phyloP scores from a whole-genome alignment of 2,888 invertebrate genomes.

The Ceriagrion tenellum region DNA sequence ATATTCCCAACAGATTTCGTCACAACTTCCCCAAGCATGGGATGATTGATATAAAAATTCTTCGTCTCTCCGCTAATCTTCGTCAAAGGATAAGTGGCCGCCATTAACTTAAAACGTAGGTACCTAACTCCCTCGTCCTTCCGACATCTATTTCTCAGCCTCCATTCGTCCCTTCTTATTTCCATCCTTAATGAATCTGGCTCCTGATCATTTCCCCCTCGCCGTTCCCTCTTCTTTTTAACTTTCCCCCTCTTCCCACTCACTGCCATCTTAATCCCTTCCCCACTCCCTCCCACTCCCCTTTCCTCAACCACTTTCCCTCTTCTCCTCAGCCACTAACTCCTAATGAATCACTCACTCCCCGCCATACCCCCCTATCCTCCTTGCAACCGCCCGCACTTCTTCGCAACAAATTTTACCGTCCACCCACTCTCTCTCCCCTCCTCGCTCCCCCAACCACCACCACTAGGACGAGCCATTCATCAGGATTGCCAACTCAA shows the following conservation, averaged over 20 bases:
- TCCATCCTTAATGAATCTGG: constrained; percentile 29
- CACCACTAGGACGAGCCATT: background rate
- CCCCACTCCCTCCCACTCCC: background rate
- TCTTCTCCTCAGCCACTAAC: background rate
- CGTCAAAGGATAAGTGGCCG: constrained; percentile 35
- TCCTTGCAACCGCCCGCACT: background rate
- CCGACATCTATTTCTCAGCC: constrained; percentile 1
- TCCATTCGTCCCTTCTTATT: constrained; percentile 27
- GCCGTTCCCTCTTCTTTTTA: background rate
- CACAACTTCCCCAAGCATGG: background rate
- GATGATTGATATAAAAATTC: constrained; percentile 28
- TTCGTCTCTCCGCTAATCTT: background rate
- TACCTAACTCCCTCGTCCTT: background rate
- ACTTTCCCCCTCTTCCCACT: background rate
- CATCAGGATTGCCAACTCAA: constrained; percentile 32
- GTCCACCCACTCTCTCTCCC: background rate
- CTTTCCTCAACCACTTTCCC: background rate
- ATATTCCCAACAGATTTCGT: constrained; percentile 26
- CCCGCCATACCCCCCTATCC: background rate
- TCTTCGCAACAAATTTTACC: background rate
- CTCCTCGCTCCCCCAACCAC: background rate
- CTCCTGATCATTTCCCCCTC: background rate
- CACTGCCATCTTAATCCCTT: background rate
- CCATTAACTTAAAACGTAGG: constrained; percentile 30
- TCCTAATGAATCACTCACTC: background rate